Evolutionary conservation across 2,888 invertebrate genomes (phyloP), one percentile per base, ranked within the genome.

Genomic region (Limenitis arthemis): DNA sequence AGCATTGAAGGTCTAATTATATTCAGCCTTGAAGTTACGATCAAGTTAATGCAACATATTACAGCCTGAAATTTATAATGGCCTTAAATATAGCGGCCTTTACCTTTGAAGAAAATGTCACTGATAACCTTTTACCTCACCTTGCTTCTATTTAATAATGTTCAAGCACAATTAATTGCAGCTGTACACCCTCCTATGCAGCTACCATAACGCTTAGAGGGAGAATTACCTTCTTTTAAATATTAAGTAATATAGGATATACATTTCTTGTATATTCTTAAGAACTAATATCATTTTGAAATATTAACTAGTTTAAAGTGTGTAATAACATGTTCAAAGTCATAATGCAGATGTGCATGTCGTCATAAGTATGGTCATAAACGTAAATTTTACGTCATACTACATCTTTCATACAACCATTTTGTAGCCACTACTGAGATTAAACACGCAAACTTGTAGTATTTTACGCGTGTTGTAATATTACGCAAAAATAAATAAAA

Each of bases 1-100:
- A 64, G 58, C 65, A 65, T 61, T 62, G 66, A 66, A 66, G 62
- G 56, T 61, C 61, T 68, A 68, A 70, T 73, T 69, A 69, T 63
- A 56, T 61, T 52, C 58, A 54, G 47, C 68, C 67, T 67, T 64
- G 63, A 46, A 54, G 54, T 57, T 51, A 56, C 54, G 54, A 59
- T 57, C 55, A 54, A 60, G 56, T 62, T 63, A 62, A 61, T 62
- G 63, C 63, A 64, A 56, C 53, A 57, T 56, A 56, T 58, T 58
- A 55, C 47, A 46, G 55, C 53, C 49, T 58, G 49, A 60, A 58
- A 56, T 60, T 61, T 58, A 61, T 60, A 42, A 54, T 59, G 44
- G 41, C 51, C 54, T 51, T 55, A 53, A 54, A 54, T 47, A 33
- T 34, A 40, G 52, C 47, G 53, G 58, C 53, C 53, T 58, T 54